Evolutionary conservation across 1,140 invertebrate genomes (phyloP), one percentile per base, ranked within the genome.

Genomic region (Drosophila persimilis): DNA sequence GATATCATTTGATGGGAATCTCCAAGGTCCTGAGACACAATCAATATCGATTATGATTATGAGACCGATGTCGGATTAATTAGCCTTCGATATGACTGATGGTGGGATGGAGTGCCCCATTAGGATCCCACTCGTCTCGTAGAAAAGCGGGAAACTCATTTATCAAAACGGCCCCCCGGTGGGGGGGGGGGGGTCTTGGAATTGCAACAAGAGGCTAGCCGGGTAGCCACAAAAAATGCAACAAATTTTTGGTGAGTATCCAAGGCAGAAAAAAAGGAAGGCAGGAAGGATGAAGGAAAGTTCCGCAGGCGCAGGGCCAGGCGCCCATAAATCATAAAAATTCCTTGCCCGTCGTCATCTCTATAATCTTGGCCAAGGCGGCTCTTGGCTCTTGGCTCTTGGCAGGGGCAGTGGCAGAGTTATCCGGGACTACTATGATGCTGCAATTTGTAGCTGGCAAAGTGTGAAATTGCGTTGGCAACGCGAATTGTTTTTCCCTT

Each of bases 391-490:
- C 73, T 56, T 73, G 13, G 53, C 39, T 44, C n/a, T 31, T 26
- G 11, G 9, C 31, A 5, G 39, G 6, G 53, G 35, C 35, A 20
- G 46, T 35, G 8, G 31, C 8, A 31, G 31, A 31, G 31, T 1
- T 20, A 2, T 20, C 24, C 24, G 24, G 35, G 11, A 13, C 35
- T 39, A 5, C 81, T 88, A 86, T 86, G 81, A 86, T 86, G 81
- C 73, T 81, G 81, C 83, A 86, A 81, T 86, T 86, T 86, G 83
- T 81, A 88, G 78, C 83, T 86, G 81, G 74, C 81, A 86, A 86
- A 86, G 81, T 86, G 81, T 86, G 83, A 86, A 86, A 86, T 86
- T 86, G 81, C 77, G 81, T 86, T 86, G 69, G 73, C 64, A 66
- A 67, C 59, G 65, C 64, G 81, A 77, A 77, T 86, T 77, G 81